Conservation (phyloP, 2,797 vertebrate genomes). For the Myotis planiceps region DNA sequence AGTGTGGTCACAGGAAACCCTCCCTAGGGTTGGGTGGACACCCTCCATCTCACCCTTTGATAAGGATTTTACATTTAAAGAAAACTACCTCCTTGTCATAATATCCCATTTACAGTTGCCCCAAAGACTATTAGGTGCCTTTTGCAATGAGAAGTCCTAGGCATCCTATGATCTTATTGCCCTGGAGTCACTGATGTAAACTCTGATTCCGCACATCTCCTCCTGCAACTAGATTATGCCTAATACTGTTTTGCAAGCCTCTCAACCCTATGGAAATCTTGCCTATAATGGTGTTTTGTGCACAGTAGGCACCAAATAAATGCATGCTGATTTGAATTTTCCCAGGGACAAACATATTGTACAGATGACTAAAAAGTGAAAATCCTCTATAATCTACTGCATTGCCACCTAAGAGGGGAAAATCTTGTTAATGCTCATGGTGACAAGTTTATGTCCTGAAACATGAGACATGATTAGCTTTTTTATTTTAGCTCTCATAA, state of each 20-base stretch:
- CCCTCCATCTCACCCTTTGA: not conserved
- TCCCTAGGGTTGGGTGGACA: not conserved
- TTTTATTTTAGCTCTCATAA: constrained; percentile 83
- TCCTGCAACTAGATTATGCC: not conserved
- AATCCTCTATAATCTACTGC: not conserved
- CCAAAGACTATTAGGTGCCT: not conserved
- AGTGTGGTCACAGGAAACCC: not conserved
- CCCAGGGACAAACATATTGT: constrained; percentile 37
- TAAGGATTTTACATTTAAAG: not conserved
- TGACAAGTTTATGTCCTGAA: constrained; percentile 83
- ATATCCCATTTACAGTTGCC: not conserved
- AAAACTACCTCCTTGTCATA: not conserved
- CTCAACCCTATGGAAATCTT: not conserved
- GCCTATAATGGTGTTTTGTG: not conserved
- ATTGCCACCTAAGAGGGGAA: not conserved
- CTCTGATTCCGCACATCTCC: not conserved
- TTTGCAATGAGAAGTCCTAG: not conserved
- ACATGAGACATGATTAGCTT: constrained; percentile 82
- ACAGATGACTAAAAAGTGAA: constrained; percentile 47
- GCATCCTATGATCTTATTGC: not conserved
- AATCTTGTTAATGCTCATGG: constrained; percentile 47
- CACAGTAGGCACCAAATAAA: constrained; percentile 28
- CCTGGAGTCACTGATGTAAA: no score
- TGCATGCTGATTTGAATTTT: not conserved
- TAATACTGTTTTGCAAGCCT: not conserved